phyloP scores from a whole-genome alignment of 2,113 vertebrate species.

The Apodemus sylvaticus region DNA sequence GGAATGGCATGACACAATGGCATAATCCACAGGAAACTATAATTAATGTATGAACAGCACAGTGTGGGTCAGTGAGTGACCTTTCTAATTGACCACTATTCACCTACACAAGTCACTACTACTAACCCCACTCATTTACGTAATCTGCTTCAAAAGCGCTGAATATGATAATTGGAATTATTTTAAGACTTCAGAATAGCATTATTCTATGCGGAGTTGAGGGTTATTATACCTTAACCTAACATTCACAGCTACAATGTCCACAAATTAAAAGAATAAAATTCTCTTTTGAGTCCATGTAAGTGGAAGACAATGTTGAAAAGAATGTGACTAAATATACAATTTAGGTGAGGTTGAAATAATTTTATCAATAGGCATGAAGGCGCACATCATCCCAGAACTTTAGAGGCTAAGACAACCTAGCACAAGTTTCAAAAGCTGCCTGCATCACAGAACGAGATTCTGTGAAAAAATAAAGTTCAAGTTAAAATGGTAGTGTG shows the following conservation, averaged over 20 bases:
- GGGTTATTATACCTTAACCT: background rate
- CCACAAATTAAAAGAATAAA: background rate
- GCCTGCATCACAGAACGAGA: background rate
- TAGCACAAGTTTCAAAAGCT: background rate
- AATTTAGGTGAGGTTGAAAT: background rate
- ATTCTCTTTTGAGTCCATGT: background rate
- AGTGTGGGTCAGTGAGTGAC: background rate
- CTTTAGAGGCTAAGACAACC: background rate
- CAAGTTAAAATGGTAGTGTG: background rate
- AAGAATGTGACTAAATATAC: background rate
- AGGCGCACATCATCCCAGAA: background rate
- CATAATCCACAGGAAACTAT: background rate
- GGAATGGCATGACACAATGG: background rate
- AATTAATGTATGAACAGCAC: background rate
- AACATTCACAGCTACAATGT: background rate
- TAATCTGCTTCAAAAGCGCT: background rate
- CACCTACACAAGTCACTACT: background rate
- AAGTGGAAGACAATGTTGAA: background rate
- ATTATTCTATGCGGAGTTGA: background rate
- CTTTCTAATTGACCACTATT: constrained; percentile 10
- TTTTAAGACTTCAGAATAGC: background rate
- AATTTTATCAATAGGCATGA: background rate
- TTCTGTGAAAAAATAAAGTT: background rate
- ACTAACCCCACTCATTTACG: background rate
- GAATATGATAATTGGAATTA: background rate